Conservation (phyloP, 2,113 vertebrate species). For the Labrus mixtus region DNA sequence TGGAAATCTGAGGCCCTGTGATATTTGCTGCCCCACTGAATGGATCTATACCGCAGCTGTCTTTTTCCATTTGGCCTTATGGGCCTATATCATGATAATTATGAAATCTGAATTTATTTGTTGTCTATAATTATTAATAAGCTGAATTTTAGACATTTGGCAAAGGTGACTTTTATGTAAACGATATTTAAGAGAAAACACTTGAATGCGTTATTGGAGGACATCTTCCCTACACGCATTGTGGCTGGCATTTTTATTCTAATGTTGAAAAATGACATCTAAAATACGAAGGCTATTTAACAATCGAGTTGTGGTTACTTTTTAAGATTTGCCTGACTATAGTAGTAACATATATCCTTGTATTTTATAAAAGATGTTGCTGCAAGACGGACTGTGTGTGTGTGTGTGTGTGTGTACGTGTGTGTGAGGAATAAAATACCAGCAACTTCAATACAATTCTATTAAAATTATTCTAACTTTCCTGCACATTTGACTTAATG, state of each 20-base stretch:
- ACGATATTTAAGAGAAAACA: not conserved
- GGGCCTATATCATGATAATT: slow-evolving; percentile 35
- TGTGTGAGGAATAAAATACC: not conserved
- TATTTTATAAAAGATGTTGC: not conserved
- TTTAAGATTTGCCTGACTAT: not conserved
- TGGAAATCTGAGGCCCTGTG: not conserved
- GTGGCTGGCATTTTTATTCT: not conserved
- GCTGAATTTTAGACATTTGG: not conserved
- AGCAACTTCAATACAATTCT: not conserved
- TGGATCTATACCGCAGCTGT: not conserved
- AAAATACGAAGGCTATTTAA: not conserved
- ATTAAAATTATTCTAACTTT: not conserved
- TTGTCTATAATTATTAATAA: not conserved
- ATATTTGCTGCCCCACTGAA: not conserved
- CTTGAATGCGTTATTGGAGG: not conserved
- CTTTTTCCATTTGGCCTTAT: slow-evolving; percentile 37
- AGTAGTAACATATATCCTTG: too few species aligned
- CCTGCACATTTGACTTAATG: not conserved
- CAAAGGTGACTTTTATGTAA: not conserved
- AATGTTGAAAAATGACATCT: not conserved
- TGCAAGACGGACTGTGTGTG: not conserved
- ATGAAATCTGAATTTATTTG: not conserved
- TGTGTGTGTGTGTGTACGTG: not conserved
- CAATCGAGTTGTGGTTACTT: not conserved
- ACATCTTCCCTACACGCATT: not conserved